Percentiles rank a stretch among this genome's conserved stretches.
Conservation (phyloP, 2,113 vertebrate species). For the Diadophis punctatus region DNA sequence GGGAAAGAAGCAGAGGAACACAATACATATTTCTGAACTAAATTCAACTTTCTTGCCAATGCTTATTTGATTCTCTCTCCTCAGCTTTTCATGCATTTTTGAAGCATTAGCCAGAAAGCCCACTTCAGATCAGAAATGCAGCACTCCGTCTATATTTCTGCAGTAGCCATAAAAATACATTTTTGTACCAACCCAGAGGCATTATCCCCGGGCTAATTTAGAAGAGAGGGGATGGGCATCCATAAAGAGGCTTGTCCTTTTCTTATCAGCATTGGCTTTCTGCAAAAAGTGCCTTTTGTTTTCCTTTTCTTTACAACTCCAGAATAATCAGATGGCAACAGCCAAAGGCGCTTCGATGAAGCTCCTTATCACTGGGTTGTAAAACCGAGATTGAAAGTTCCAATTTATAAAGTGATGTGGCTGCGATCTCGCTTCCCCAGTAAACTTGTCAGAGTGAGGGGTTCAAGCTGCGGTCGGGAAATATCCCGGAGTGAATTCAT, state of each 20-base stretch:
- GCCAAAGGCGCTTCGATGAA: neutral
- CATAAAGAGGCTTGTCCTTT: neutral
- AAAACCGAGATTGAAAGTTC: neutral
- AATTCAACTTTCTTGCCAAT: neutral
- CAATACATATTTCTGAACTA: neutral
- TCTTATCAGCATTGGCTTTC: neutral
- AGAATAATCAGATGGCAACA: neutral
- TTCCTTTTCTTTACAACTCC: neutral
- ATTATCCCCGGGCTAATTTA: neutral
- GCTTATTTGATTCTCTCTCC: too few relatives aligned
- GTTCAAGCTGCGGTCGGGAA: neutral
- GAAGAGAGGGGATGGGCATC: neutral
- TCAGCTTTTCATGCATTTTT: too few relatives aligned
- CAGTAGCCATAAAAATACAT: neutral
- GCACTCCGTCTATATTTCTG: neutral
- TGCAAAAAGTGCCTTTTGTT: too few relatives aligned
- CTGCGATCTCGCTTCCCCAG: neutral
- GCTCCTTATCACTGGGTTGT: too few relatives aligned
- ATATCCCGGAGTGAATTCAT: neutral
- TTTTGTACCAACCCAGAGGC: neutral
- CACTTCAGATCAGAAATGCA: too few relatives aligned
- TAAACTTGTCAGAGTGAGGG: neutral
- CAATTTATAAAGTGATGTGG: neutral
- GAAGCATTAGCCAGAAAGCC: too few relatives aligned
- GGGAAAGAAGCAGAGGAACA: neutral